These are phyloP conservation scores for Oscheius myriophilus DNA, from an alignment of 2,888 invertebrate species.

Conservation along the genomic window DNA sequence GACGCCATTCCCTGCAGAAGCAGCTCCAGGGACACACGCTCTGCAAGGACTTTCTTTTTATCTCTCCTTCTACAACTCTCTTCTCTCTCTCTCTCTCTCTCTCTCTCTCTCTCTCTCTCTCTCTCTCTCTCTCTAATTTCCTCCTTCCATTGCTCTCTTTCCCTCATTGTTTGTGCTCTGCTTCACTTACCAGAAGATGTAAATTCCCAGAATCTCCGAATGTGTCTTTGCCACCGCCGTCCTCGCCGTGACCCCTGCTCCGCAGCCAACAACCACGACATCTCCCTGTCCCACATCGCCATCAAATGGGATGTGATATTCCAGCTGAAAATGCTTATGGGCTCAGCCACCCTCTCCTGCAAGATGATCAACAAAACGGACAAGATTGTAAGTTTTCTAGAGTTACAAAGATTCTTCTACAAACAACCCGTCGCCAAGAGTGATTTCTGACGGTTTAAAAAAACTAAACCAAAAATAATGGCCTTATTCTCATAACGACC, in stretches of 20 bases:
- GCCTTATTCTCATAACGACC: not conserved
- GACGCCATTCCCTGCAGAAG: no score
- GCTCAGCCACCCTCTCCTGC: slow-evolving; percentile 54
- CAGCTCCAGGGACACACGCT: no score
- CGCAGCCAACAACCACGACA: slow-evolving; percentile 47
- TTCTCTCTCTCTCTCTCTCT: no score
- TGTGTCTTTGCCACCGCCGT: slow-evolving; percentile 31
- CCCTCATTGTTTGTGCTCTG: no score
- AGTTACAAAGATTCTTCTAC: not conserved
- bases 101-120: no score
- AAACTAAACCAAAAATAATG: not conserved
- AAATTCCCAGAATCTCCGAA: not conserved
- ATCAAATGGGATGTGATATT: slow-evolving; percentile 67
- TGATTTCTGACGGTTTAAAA: no score
- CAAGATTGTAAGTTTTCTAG: slow-evolving; percentile 57
- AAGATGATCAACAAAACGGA: slow-evolving; percentile 53
- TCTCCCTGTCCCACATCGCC: slow-evolving; percentile 62
- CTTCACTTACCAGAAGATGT: no score
- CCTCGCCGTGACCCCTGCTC: slow-evolving; percentile 47
- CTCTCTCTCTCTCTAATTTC: no score
- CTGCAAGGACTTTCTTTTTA: no score
- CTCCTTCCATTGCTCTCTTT: no score
- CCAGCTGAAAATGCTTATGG: slow-evolving; percentile 58
- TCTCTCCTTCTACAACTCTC: no score
- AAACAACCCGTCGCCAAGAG: not conserved